Conservation (phyloP, 1,140 invertebrate species). For the Carcinoscorpius rotundicauda region DNA sequence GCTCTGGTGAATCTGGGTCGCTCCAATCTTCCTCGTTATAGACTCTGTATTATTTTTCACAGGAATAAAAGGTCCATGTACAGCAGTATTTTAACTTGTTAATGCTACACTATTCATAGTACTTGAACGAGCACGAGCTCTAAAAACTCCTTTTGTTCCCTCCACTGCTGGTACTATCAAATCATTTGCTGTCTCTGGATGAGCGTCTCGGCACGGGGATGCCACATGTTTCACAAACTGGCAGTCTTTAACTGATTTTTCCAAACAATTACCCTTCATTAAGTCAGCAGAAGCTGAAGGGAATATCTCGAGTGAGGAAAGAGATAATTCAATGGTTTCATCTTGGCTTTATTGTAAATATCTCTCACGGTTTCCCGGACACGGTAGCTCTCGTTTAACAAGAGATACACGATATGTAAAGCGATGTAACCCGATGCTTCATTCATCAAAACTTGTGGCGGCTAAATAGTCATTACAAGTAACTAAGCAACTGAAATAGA, state of each 20-base stretch:
- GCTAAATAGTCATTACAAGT: too few relatives aligned
- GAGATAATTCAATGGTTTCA: slow-evolving; percentile 30
- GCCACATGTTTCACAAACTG: slow-evolving; percentile 44
- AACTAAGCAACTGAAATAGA: too few relatives aligned
- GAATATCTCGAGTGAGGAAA: slow-evolving; percentile 34
- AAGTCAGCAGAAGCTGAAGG: slow-evolving; percentile 40
- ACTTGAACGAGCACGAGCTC: slow-evolving; percentile 35
- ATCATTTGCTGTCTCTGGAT: slow-evolving; percentile 32
- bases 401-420: slow-evolving; percentile 40
- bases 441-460: slow-evolving; percentile 40
- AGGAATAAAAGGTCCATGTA: slow-evolving; percentile 33
- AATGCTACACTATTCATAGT: slow-evolving; percentile 43
- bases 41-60: slow-evolving; percentile 29
- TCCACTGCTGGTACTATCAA: slow-evolving; percentile 42
- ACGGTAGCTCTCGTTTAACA: slow-evolving; percentile 35
- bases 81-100: slow-evolving; percentile 42
- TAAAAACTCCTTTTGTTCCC: slow-evolving; percentile 42
- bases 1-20: slow-evolving; percentile 28
- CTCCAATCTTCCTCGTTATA: slow-evolving; percentile 43
- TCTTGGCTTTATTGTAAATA: slow-evolving; percentile 36
- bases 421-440: slow-evolving; percentile 45
- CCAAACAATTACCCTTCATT: slow-evolving; percentile 31
- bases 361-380: slow-evolving; percentile 43
- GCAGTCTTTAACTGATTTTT: slow-evolving; percentile 37
- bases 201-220: slow-evolving; percentile 40